Percentiles rank a stretch among this genome's conserved stretches.
Conservation (phyloP, 1,140 invertebrate genomes). For the Lepidurus couesii region DNA sequence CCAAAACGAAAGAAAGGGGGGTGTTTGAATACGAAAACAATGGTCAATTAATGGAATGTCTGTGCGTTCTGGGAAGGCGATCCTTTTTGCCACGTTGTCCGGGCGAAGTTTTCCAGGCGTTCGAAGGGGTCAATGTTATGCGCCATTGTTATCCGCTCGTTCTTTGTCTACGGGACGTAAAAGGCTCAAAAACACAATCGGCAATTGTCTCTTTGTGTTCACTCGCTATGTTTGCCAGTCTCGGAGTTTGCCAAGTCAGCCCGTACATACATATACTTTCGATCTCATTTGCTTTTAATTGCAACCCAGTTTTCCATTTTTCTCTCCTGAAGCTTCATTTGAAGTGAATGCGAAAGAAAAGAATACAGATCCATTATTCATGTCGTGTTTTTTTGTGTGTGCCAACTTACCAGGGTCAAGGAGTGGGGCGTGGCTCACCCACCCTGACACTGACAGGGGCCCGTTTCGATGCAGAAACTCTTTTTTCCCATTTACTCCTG, state of each 20-base stretch:
- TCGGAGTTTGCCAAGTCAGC: slow-evolving; percentile 1
- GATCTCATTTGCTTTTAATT: background rate
- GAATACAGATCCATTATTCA: background rate
- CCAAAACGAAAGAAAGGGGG: background rate
- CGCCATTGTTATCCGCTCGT: slow-evolving; percentile 18
- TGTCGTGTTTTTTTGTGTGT: background rate
- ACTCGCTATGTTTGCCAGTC: background rate
- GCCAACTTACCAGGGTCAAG: background rate
- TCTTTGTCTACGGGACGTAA: slow-evolving; percentile 13
- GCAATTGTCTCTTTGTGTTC: slow-evolving; percentile 11
- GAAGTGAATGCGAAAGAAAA: background rate
- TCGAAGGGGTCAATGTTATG: slow-evolving; percentile 21
- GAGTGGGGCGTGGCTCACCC: background rate
- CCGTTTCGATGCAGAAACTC: background rate
- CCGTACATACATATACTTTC: background rate
- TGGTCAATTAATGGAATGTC: slow-evolving; percentile 10
- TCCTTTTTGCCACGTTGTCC: background rate
- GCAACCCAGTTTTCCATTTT: background rate
- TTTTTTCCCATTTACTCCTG: background rate
- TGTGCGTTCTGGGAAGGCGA: slow-evolving; percentile 12
- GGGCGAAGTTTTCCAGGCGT: slow-evolving; percentile 6
- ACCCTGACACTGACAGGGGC: slow-evolving; percentile 12
- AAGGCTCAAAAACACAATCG: slow-evolving; percentile 8
- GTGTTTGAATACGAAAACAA: background rate
- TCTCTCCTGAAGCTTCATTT: background rate